Percentiles rank a stretch among this genome's conserved stretches.
Evolutionary conservation across 1,140 invertebrate genomes (phyloP).

Genomic region (Gryon sp.): DNA sequence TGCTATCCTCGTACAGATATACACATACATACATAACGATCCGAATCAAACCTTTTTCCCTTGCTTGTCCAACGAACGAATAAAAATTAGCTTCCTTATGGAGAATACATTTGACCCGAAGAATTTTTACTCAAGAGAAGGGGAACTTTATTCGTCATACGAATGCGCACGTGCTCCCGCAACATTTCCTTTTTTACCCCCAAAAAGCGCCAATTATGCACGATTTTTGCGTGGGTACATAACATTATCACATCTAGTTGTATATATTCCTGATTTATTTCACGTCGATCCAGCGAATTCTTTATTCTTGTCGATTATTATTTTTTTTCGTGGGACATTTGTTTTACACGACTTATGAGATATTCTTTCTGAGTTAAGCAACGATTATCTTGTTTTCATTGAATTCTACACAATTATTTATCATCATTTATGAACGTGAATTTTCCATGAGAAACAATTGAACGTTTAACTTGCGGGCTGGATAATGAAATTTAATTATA

Average conservation of each 20-base stretch:
- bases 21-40: slow-evolving; percentile 33
- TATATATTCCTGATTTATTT: slow-evolving; percentile 29
- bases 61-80: slow-evolving; percentile 62
- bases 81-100: slow-evolving; percentile 66
- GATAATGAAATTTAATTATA: slow-evolving; percentile 11
- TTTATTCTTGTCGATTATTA: slow-evolving; percentile 46
- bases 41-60: slow-evolving; percentile 68
- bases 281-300: slow-evolving; percentile 31
- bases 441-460: background rate
- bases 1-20: slow-evolving; percentile 20
- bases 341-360: slow-evolving; percentile 13
- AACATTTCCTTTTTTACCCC: slow-evolving; percentile 34
- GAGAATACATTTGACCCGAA: slow-evolving; percentile 43
- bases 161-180: slow-evolving; percentile 48
- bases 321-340: slow-evolving; percentile 32
- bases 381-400: slow-evolving; percentile 42
- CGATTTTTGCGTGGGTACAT: slow-evolving; percentile 31
- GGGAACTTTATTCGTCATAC: slow-evolving; percentile 48
- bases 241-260: slow-evolving; percentile 38
- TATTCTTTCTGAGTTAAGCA: slow-evolving; percentile 7
- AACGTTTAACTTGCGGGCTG: background rate
- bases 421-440: slow-evolving; percentile 8
- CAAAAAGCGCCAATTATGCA: slow-evolving; percentile 42
- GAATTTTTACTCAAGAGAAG: slow-evolving; percentile 34
- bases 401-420: slow-evolving; percentile 24